Evolutionary conservation across 1,140 invertebrate species (phyloP), one percentile per base, ranked within the genome.

Genomic region (Aphidius ervi): DNA sequence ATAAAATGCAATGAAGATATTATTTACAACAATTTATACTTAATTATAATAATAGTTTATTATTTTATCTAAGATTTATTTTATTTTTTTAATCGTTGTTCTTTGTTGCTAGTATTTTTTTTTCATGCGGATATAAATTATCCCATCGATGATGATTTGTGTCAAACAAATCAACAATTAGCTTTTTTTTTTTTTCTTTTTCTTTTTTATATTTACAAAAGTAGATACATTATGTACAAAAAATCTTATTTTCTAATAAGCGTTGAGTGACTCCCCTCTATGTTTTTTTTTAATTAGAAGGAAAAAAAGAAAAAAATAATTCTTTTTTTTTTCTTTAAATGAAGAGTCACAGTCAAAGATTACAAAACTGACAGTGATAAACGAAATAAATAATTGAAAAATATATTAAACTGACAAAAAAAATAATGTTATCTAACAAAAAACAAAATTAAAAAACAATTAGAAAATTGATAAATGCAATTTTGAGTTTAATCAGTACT

Each of bases 181-280:
- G 23, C 23, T 31, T 31, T 31, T 53, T 53, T 10, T 42, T 23
- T 63, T 46, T 45, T 43, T 57, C 53, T 57, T 58, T 58, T 56
- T 63, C 56, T 9, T 47, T 55, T 20, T 5, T 52, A 39, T 77
- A 79, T 79, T 74, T 79, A 79, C 77, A 79, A 76, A 71, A 74
- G 67, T 75, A 73, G 70, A 67, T 74, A 76, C 74, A 77, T 59
- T 78, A 79, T 79, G 65, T 79, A 78, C 76, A 77, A 62, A 70
- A 68, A 66, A 67, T 69, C 75, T 79, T 78, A 78, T 65, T 58
- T 56, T 67, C 77, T 79, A 79, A 74, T 79, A 79, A 79, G 77
- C 77, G 77, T 79, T 75, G 71, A 73, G 71, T 70, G 75, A 75
- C 72, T 72, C 72, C 46, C 56, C 47, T 37, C 23, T 39, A 31